A percentile compares a stretch with the other conserved stretches of the same genome.
These are phyloP conservation scores for Tarsius wallacei DNA, from an alignment of 2,797 vertebrate species.

Conservation along the genomic window DNA sequence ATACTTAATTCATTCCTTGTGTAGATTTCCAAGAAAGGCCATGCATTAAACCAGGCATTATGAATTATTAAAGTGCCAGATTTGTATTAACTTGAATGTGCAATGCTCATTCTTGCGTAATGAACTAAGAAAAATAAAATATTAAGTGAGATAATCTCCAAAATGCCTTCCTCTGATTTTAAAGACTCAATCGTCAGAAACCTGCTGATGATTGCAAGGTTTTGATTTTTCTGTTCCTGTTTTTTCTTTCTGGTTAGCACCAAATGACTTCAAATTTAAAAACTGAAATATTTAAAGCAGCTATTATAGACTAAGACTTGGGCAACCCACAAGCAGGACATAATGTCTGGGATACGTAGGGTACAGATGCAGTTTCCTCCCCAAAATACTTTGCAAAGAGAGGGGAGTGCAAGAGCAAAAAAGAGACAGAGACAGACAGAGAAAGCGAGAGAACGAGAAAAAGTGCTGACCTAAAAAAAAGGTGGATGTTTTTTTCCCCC, in stretches of 20 bases:
- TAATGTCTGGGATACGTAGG: not conserved
- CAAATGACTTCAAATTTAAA: not conserved
- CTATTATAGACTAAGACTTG: not conserved
- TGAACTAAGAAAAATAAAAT: constrained; percentile 71
- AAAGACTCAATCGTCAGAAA: constrained; percentile 49
- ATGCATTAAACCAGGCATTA: constrained; percentile 6
- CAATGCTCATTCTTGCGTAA: constrained; percentile 31
- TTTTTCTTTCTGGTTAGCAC: not conserved
- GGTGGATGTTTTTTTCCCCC: not conserved
- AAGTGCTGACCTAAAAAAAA: not conserved
- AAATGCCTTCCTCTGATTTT: constrained; percentile 32
- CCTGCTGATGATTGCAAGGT: not conserved
- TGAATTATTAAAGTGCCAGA: constrained; percentile 50
- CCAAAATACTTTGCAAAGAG: not conserved
- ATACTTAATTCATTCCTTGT: constrained; percentile 56
- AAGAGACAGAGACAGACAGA: not conserved
- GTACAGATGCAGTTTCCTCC: not conserved
- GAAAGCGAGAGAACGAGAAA: not conserved
- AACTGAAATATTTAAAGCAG: constrained; percentile 3
- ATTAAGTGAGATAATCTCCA: constrained; percentile 29
- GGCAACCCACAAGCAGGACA: not conserved
- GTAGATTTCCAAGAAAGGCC: constrained; percentile 40
- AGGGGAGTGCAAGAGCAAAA: not conserved
- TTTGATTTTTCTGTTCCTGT: not conserved
- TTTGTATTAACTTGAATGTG: constrained; percentile 38